Conservation (phyloP, 2,888 invertebrate genomes). For the Ichneumon xanthorius region DNA sequence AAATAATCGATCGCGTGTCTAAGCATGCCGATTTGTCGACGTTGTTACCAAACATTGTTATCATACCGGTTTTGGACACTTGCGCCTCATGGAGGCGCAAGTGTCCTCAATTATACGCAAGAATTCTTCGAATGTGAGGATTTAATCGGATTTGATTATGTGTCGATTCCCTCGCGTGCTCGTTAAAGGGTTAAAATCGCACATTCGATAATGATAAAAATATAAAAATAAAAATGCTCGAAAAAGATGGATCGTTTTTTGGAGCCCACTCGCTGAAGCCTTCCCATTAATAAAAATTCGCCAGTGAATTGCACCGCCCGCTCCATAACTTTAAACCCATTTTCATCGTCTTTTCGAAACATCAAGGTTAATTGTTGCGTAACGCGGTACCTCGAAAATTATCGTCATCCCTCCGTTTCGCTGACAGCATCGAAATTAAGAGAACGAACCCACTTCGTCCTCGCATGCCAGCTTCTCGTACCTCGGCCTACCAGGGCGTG, state of each 20-base stretch:
- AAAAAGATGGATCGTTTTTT: neutral
- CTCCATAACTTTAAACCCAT: neutral
- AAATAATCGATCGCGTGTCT: conserved; percentile 18
- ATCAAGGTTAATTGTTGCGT: conserved; percentile 17
- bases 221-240: no score
- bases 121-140: no score
- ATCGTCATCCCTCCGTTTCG: conserved; percentile 12
- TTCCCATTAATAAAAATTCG: neutral
- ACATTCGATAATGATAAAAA: neutral
- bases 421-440: conserved; percentile 39
- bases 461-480: neutral
- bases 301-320: neutral
- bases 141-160: no score
- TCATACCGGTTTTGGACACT: neutral
- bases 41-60: neutral
- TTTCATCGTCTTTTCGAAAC: conserved; percentile 8
- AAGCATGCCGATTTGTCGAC: neutral
- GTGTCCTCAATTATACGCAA: no score
- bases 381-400: conserved; percentile 31
- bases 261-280: neutral
- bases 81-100: neutral
- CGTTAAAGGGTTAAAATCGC: neutral
- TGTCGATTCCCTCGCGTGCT: neutral
- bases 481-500: conserved; percentile 33
- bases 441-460: conserved; percentile 22